These are phyloP conservation scores for Caenorhabditis inopinata DNA, from an alignment of 1,140 invertebrate genomes.

Conservation along the genomic window DNA sequence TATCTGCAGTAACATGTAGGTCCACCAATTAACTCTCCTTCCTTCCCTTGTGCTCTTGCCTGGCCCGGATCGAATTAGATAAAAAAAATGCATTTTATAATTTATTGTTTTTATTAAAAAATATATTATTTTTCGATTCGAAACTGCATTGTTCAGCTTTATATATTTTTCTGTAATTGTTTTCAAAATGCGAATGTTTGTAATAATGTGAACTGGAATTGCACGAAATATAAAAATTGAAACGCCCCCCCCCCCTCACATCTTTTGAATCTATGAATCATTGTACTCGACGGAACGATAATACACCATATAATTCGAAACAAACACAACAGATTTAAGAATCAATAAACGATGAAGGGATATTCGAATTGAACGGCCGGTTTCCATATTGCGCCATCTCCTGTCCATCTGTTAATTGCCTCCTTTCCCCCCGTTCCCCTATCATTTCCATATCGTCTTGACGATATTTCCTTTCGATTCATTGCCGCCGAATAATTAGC, in stretches of 20 bases:
- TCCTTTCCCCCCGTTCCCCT: conserved; percentile 4
- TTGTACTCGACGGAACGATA: not conserved
- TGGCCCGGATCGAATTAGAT: not conserved
- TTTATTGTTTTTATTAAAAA: not conserved
- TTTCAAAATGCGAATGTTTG: no score
- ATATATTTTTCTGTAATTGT: no score
- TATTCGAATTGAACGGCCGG: not conserved
- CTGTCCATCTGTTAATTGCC: conserved; percentile 1
- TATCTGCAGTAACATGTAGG: not conserved
- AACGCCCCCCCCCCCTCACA: no score
- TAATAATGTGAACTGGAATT: no score
- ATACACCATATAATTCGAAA: conserved; percentile 16
- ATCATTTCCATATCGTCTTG: conserved; percentile 18
- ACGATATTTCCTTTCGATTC: not conserved
- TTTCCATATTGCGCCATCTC: not conserved
- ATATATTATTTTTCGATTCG: not conserved
- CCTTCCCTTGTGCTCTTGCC: not conserved
- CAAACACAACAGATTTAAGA: not conserved
- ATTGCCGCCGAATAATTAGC: conserved; percentile 1
- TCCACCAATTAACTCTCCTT: not conserved
- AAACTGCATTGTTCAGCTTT: no score
- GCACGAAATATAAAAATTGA: no score
- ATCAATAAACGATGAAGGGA: not conserved
- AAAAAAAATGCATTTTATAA: not conserved
- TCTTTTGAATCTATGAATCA: no score